phyloP scores from a whole-genome alignment of 2,888 invertebrate species.

The Rotaria sp. region DNA sequence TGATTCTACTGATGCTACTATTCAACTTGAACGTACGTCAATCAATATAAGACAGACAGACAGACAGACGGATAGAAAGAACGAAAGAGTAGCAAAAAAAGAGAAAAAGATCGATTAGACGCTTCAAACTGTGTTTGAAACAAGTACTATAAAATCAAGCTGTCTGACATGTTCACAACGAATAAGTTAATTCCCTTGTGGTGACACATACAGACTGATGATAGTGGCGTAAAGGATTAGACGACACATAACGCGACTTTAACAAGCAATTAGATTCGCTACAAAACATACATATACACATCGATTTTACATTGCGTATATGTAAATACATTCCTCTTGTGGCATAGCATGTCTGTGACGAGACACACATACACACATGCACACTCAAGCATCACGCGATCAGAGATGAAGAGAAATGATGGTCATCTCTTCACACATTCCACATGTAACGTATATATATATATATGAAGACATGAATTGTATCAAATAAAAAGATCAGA shows the following conservation, averaged over 20 bases:
- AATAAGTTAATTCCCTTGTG: not conserved
- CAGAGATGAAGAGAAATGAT: not conserved
- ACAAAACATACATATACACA: not conserved
- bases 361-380: not conserved
- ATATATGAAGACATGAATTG: not conserved
- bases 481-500: not conserved
- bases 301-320: not conserved
- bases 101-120: not conserved
- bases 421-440: not conserved
- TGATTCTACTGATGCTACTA: not conserved
- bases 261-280: slow-evolving; percentile 17
- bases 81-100: not conserved
- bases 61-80: not conserved
- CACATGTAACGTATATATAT: not conserved
- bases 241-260: slow-evolving; percentile 22
- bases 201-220: not conserved
- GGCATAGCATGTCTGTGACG: slow-evolving; percentile 2
- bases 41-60: not conserved
- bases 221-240: slow-evolving; percentile 8
- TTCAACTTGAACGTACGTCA: slow-evolving; percentile 4
- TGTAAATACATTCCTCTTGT: slow-evolving; percentile 20
- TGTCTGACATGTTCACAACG: slow-evolving; percentile 14
- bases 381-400: not conserved
- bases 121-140: slow-evolving; percentile 1
- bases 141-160: not conserved